Evolutionary conservation across 2,888 invertebrate species (phyloP).

Genomic region (Diarsia dahlii): DNA sequence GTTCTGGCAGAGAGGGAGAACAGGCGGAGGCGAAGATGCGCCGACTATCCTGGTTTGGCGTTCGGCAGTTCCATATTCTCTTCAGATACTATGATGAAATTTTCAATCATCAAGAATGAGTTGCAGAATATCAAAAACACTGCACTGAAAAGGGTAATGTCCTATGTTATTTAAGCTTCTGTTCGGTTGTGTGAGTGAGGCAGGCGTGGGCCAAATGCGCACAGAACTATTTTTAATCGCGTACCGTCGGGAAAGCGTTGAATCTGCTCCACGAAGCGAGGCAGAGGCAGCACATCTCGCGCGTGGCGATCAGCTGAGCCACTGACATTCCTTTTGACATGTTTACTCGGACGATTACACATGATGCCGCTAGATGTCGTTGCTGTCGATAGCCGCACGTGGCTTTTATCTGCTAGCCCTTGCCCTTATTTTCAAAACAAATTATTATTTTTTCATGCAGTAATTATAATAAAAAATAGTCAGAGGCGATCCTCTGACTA

Average conservation of each 20-base stretch:
- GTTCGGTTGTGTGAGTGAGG: conserved; percentile 79
- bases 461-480: too few species aligned
- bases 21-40: conserved; percentile 94
- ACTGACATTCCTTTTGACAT: conserved; percentile 87
- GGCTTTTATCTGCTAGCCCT: conserved; percentile 65
- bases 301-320: conserved; percentile 89
- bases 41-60: conserved; percentile 97
- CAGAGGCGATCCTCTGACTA: too few species aligned
- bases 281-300: conserved; percentile 73
- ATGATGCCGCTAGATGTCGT: conserved; percentile 85
- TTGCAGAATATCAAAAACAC: conserved; percentile 99
- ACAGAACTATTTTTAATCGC: conserved; percentile 88
- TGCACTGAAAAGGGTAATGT: conserved; percentile 98
- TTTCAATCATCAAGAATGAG: conserved; percentile 98
- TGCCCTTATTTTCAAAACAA: conserved; percentile 54
- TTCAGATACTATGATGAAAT: conserved; percentile 99
- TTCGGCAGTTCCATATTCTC: conserved; percentile 98
- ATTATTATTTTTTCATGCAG: conserved; percentile 17
- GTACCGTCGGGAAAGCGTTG: conserved; percentile 80
- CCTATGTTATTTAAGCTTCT: conserved; percentile 87
- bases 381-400: conserved; percentile 66
- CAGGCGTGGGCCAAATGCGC: conserved; percentile 87
- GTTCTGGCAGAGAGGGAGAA: conserved; percentile 96
- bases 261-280: conserved; percentile 75
- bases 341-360: conserved; percentile 83